Evolutionary conservation across 1,140 invertebrate species (phyloP).

Genomic region (Drosophila tsacasi): DNA sequence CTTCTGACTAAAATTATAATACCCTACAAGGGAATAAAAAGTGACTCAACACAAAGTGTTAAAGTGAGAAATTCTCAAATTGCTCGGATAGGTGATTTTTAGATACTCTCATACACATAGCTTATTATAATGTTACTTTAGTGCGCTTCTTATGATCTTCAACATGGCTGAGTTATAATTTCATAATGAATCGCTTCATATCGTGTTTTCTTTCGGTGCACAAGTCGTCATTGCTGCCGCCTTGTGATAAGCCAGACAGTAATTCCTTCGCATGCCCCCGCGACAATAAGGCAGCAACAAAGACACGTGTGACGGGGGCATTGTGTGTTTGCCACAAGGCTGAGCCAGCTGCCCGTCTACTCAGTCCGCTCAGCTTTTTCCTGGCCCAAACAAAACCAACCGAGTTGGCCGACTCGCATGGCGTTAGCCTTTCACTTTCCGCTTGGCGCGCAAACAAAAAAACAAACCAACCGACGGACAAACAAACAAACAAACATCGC

Average conservation of each 20-base stretch:
- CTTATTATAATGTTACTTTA: background rate
- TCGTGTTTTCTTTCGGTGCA: background rate
- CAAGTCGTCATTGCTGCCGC: slow-evolving; percentile 16
- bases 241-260: slow-evolving; percentile 47
- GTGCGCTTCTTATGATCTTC: background rate
- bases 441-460: slow-evolving; percentile 46
- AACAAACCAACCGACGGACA: slow-evolving; percentile 34
- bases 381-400: slow-evolving; percentile 23
- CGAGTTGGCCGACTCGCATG: slow-evolving; percentile 25
- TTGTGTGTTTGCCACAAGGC: slow-evolving; percentile 55
- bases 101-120: background rate
- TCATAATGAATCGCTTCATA: no score
- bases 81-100: background rate
- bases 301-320: slow-evolving; percentile 22
- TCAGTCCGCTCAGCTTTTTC: slow-evolving; percentile 6
- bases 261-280: slow-evolving; percentile 41
- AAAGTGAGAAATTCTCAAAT: no score
- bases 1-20: no score
- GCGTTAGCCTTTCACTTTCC: slow-evolving; percentile 74
- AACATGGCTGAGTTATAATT: background rate
- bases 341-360: slow-evolving; percentile 40
- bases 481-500: slow-evolving; percentile 58
- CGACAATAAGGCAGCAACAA: slow-evolving; percentile 36
- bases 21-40: no score
- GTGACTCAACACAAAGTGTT: no score